Conservation (phyloP, 2,888 invertebrate species). For the Lasioglossum zephyrum region DNA sequence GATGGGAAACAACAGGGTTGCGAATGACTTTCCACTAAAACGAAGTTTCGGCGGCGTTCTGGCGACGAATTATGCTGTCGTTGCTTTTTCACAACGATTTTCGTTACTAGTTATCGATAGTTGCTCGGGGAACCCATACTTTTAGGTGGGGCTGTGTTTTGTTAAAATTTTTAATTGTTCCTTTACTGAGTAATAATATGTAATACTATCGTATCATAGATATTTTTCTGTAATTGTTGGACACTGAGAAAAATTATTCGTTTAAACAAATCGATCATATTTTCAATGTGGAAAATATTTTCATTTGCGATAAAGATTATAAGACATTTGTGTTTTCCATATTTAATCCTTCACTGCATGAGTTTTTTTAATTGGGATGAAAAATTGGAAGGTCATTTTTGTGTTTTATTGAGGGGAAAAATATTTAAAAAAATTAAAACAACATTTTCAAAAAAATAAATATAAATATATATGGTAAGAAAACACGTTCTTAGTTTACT, state of each 20-base stretch:
- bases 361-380: too few species aligned
- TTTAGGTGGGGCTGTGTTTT: neutral
- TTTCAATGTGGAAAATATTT: neutral
- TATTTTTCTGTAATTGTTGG: neutral
- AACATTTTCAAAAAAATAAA: too few species aligned
- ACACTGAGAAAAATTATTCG: neutral
- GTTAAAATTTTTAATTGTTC: neutral
- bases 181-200: neutral
- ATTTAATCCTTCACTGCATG: neutral
- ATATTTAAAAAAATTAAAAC: too few species aligned
- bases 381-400: too few species aligned
- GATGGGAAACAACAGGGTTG: constrained; percentile 23
- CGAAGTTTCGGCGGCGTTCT: neutral
- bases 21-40: neutral
- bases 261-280: neutral
- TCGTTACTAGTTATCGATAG: neutral
- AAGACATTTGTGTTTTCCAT: neutral
- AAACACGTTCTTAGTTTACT: too few species aligned
- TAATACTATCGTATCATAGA: neutral
- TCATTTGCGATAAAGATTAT: too few species aligned
- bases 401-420: too few species aligned
- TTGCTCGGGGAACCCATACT: neutral
- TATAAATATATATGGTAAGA: too few species aligned
- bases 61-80: neutral
- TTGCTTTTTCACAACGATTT: neutral